phyloP scores from a whole-genome alignment of 37 sponge, comb jelly and placozoan species.

The Ephydatia muelleri region DNA sequence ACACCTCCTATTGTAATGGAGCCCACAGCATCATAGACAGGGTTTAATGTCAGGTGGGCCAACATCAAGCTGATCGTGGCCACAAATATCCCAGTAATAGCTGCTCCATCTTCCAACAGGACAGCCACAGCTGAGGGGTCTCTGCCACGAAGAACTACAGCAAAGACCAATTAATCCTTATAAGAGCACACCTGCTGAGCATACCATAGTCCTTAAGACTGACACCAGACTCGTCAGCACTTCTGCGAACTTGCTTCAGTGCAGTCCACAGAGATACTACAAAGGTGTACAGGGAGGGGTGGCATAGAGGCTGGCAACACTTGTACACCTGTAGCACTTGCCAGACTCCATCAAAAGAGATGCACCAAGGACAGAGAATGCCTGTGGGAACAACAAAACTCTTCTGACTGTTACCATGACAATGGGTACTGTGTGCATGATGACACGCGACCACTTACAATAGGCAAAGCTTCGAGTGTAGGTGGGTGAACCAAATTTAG shows the following conservation, averaged over 20 bases:
- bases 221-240: conserved; percentile 73
- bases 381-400: conserved; percentile 44
- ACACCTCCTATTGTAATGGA: conserved; percentile 91
- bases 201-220: conserved; percentile 89
- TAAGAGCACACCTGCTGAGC: not conserved
- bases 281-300: not conserved
- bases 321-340: conserved; percentile 7
- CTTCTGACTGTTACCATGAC: not conserved
- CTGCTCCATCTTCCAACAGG: conserved; percentile 97
- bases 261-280: conserved; percentile 81
- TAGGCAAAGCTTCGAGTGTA: conserved; percentile 67
- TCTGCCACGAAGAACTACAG: conserved; percentile 80
- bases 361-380: conserved; percentile 79
- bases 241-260: conserved; percentile 74
- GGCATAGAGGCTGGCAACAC: not conserved
- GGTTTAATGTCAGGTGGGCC: conserved; percentile 78
- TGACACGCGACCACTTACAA: conserved; percentile 44
- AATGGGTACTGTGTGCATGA: not conserved
- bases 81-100: conserved; percentile 83
- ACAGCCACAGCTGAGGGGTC: conserved; percentile 98
- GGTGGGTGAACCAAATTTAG: conserved; percentile 81
- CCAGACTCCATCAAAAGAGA: conserved; percentile 84
- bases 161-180: not conserved
- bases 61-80: conserved; percentile 79
- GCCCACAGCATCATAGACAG: conserved; percentile 94